Base-by-base conservation (phyloP, 2,888 invertebrate species). In the Ariolimax columbianus region DNA sequence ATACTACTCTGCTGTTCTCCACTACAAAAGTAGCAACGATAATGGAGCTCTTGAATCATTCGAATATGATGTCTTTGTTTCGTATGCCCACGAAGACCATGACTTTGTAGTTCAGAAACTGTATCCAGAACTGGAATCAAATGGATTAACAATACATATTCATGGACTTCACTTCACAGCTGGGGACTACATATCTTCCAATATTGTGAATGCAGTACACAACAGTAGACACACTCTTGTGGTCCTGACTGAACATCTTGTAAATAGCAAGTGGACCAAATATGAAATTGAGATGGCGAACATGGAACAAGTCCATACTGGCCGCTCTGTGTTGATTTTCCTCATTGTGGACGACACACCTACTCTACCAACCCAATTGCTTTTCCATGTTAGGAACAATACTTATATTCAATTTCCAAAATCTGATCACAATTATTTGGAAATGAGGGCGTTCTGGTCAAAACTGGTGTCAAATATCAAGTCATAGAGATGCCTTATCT, bases 271-370 rank as follows among this genome's bases (percentile, higher is more conserved):
- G 19, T 87, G 87, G 87, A 75, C 83, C 59, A 26, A 70, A 55
- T 87, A 66, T 81, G 87, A 87, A 77, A 33, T 87, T 26, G 79
- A 87, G 77, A 87, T 87, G 87, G 87, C 87, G 33, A 82, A 73
- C 23, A 82, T 87, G 83, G 87, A 87, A 55, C 70, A 55, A 38
- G 66, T 33, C 1, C 78, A 82, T 40, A 78, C 82, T 33, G 84
- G 86, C 0, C 72, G 84, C 6, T 23, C 38, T 40, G 82, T 86
- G 59, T 47, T 86, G 66, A 33, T 86, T 6, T 84, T 86, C 51
- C 84, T 86, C 26, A n/a, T 78, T 6, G 70, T 73, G 51, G 84
- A 77, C 3, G 26, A 82, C 51, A 7, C 40, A 3, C 47, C 40
- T 0, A 23, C 73, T 23, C 11, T 70, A 23, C 30, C 55, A n/a